Evolutionary conservation across 2,113 vertebrate species (phyloP).

Genomic region (Puma concolor): DNA sequence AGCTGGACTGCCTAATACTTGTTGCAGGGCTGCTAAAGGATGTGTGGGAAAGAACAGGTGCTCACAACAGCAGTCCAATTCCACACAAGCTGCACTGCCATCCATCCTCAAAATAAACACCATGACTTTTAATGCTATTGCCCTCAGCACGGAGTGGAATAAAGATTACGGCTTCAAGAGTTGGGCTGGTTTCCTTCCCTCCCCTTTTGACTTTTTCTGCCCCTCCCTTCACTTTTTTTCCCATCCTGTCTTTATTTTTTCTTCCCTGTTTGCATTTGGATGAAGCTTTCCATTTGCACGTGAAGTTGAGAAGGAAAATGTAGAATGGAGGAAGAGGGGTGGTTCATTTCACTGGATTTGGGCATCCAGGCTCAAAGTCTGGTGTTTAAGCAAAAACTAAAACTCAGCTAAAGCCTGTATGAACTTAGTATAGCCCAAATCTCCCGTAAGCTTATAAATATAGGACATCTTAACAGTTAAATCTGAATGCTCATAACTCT

Average conservation of each 20-base stretch:
- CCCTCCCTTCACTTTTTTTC: background rate
- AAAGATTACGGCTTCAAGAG: background rate
- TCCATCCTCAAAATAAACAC: background rate
- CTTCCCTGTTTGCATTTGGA: background rate
- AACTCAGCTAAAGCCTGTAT: background rate
- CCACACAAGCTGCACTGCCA: background rate
- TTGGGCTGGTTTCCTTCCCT: background rate
- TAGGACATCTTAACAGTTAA: background rate
- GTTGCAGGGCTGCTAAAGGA: background rate
- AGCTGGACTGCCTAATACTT: too few species aligned
- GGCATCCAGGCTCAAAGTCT: background rate
- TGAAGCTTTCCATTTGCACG: background rate
- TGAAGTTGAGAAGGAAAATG: background rate
- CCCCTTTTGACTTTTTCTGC: background rate
- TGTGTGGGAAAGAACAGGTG: background rate
- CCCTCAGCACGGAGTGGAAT: background rate
- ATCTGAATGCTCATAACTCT: background rate
- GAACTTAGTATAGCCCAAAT: background rate
- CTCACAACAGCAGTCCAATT: background rate
- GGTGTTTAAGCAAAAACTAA: background rate
- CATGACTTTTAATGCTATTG: background rate
- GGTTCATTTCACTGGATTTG: background rate
- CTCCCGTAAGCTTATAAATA: background rate
- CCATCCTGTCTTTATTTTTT: background rate
- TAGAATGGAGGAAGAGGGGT: background rate